Evolutionary conservation across 2,113 vertebrate genomes (phyloP).

Genomic region (Pycnonotus jocosus): DNA sequence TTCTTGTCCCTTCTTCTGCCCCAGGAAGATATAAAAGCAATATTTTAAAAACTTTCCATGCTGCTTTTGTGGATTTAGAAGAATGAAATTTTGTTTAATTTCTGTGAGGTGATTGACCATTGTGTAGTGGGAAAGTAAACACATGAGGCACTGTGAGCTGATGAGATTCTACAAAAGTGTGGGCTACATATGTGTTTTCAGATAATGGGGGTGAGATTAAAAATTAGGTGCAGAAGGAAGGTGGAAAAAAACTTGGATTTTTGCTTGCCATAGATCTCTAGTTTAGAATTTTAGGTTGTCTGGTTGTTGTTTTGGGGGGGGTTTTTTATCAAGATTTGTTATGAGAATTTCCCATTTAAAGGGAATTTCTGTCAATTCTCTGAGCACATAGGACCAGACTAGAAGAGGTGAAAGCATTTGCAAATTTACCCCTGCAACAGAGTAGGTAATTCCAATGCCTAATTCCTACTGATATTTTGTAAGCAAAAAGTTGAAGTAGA

Average conservation of each 20-base stretch:
- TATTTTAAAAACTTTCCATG: not conserved
- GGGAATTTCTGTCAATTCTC: not conserved
- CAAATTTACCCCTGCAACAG: not conserved
- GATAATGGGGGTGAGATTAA: not conserved
- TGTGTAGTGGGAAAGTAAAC: not conserved
- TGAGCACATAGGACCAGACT: not conserved
- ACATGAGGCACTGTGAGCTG: not conserved
- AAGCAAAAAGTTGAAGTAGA: not conserved
- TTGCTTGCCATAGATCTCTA: not conserved
- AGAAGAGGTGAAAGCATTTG: not conserved
- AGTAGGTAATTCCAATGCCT: not conserved
- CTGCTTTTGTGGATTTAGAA: not conserved
- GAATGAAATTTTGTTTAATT: not conserved
- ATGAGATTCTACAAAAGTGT: not conserved
- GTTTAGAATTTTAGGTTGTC: not conserved
- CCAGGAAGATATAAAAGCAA: not conserved
- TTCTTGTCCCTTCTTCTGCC: not conserved
- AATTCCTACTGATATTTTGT: not conserved
- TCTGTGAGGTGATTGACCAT: not conserved
- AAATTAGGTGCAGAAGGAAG: not conserved
- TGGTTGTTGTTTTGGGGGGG: no score
- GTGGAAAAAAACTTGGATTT: not conserved
- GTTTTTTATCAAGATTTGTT: not conserved
- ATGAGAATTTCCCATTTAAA: not conserved
- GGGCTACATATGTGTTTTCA: not conserved